Conservation (phyloP, 2,888 invertebrate genomes). For the Tolmerus cingulatus region DNA sequence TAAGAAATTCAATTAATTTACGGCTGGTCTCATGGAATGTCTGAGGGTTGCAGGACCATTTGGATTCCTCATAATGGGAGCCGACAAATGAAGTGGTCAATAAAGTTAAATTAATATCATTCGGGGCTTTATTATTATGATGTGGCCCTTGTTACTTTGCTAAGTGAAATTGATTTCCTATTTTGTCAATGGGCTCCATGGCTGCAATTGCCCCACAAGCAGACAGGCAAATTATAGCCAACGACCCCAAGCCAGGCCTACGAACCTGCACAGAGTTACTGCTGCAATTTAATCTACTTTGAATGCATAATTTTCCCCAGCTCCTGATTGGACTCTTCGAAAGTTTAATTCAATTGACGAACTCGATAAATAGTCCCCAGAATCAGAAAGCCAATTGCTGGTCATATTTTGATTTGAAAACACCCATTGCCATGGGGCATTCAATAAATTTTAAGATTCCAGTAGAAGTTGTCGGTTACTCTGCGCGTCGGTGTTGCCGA, state of each 20-base stretch:
- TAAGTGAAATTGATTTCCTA: not conserved
- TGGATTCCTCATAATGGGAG: constrained; percentile 28
- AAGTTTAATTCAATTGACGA: not conserved
- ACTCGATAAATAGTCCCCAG: not conserved
- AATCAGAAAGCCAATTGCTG: not conserved
- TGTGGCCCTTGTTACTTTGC: not conserved
- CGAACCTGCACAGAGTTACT: not conserved
- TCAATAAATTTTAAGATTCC: not conserved
- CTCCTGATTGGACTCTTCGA: not conserved
- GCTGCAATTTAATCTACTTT: not conserved
- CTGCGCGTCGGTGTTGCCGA: not conserved
- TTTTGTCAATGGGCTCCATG: not conserved
- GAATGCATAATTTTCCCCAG: not conserved
- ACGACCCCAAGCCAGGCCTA: not conserved
- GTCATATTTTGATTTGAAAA: not conserved
- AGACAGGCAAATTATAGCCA: not conserved
- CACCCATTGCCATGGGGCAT: not conserved
- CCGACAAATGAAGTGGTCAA: constrained; percentile 37
- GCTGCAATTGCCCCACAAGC: not conserved
- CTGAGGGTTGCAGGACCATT: constrained; percentile 15
- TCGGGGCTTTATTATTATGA: constrained; percentile 3
- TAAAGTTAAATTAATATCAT: constrained; percentile 38
- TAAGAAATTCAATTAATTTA: constrained; percentile 40
- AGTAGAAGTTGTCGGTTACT: not conserved
- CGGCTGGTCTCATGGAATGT: constrained; percentile 20